These are phyloP conservation scores for Nezara viridula DNA, from an alignment of 2,888 invertebrate species.

Conservation along the genomic window DNA sequence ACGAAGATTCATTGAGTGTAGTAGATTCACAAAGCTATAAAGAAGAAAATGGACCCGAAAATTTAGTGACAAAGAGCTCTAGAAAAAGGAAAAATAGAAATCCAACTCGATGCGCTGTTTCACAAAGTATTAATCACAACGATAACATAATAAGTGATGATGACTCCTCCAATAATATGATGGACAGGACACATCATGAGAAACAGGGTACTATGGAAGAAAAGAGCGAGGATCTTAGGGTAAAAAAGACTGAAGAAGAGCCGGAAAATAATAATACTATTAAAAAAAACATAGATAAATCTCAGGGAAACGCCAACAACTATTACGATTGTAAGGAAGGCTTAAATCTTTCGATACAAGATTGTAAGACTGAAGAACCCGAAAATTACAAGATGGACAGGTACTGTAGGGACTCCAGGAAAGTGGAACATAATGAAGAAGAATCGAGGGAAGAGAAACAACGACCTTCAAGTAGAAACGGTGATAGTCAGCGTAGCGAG, in stretches of 20 bases:
- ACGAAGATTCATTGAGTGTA: conserved; percentile 75
- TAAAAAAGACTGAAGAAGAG: conserved; percentile 62
- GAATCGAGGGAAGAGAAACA: conserved; percentile 56
- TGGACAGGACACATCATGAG: conserved; percentile 59
- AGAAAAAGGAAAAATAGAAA: conserved; percentile 91
- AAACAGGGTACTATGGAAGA: conserved; percentile 63
- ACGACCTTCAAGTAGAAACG: conserved; percentile 60
- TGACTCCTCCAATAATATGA: conserved; percentile 74
- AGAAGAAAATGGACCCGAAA: conserved; percentile 72
- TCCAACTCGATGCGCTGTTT: conserved; percentile 83
- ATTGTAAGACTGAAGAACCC: conserved; percentile 56
- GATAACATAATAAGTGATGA: conserved; percentile 75
- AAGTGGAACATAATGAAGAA: conserved; percentile 49
- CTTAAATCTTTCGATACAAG: conserved; percentile 66
- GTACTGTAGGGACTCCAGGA: conserved; percentile 52
- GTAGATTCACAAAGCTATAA: conserved; percentile 72
- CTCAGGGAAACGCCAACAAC: conserved; percentile 67
- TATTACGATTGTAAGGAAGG: conserved; percentile 69
- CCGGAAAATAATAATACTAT: conserved; percentile 63
- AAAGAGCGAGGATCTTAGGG: conserved; percentile 64
- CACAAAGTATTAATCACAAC: conserved; percentile 70
- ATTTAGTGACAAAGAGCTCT: conserved; percentile 76
- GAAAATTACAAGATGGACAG: conserved; percentile 58
- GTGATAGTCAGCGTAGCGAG: conserved; percentile 67
- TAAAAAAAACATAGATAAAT: conserved; percentile 65